Base-by-base conservation (phyloP, 1,140 invertebrate genomes). In the Lasaia peninsularis region DNA sequence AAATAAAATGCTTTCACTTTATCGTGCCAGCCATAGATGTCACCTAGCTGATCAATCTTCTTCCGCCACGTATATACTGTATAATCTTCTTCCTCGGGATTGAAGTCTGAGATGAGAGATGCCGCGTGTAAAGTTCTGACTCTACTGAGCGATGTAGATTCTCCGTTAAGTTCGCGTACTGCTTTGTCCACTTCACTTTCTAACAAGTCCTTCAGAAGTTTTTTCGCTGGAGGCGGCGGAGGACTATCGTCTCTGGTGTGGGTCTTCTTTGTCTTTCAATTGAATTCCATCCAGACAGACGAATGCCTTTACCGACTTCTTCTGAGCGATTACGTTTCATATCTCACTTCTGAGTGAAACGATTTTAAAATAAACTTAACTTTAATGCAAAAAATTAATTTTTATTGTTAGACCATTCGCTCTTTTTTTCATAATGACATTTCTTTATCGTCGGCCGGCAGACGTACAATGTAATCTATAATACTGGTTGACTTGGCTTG, bases 21-120 rank as follows among this genome's bases (percentile, higher is more conserved):
- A 8, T 72, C 69, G 21, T 32, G 24, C 73, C 73, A 76, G 1
- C 32, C 33, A 37, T 76, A 62, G 6, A 72, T 70, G 2, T 58
- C 62, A 0, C 73, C 73, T 0, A 70, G 37, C 32, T 73, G 74
- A 1, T 76, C 71, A 24, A 74, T 74, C 37, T 69, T 74, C 4
- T 37, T 7, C 63, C 35, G 5, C 67, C 75, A 75, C 16, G 49
- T 24, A 24, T 18, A 32, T 28, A 69, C 66, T 16, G 32, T 67
- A 18, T 48, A 60, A 16, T 65, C 60, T 44, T 70, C 52, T 21
- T 48, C 31, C 6, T 74, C 65, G 1, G 66, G 71, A 31, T 73
- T 60, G 57, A 67, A 65, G 9, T 57, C 61, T 0, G 67, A 56
- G 2, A 69, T 63, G 0, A 66, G 31, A 0, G 56, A 63, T 2